Evolutionary conservation across 1,140 invertebrate species (phyloP), one percentile per base, ranked within the genome.

Genomic region (Aleiodes sp.): DNA sequence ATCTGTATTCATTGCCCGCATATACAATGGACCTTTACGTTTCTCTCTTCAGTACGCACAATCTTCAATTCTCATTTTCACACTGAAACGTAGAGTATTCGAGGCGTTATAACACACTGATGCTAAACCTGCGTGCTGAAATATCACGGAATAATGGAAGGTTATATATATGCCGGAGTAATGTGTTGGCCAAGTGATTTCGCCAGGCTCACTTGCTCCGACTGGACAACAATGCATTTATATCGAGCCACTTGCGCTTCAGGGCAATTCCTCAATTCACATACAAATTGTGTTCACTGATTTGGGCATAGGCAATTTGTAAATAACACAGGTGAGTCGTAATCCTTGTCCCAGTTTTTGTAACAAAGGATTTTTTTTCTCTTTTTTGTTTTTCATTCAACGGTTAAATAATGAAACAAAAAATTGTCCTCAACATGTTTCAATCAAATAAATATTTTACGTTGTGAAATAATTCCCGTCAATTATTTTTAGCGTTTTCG

Each of bases 1-100:
- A 60, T 68, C 65, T 60, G 33, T 60, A 68, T 68, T 59, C 65
- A 68, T 60, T n/a, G 28, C 33, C 65, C 59, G 43, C 8, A 41
- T 61, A 19, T 56, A 41, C 9, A n/a, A 39, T 7, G n/a, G n/a
- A 31, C 19, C 46, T 35, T 31, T 26, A 9, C 12, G 19, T 56
- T 52, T 35, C 4, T 29, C 10, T 10, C 31, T 14, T 52, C 35
- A 21, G 4, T n/a, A n/a, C 12, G 14, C 4, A 28, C 33, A 21
- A 16, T 37, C 24, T 26, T 9, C 6, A 28, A 2, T 29, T 16
- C 46, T 52, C 46, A n/a, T 52, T 52, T 35, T 52, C 46, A 2
- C 46, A 4, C 46, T 52, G 46, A 21, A 2, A 52, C 46, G 21
- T 10, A n/a, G 21, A 24, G 46, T 24, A 21, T 21, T 52, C 10